Conservation (phyloP, 2,797 vertebrate species). For the Leucoraja ocellata region DNA sequence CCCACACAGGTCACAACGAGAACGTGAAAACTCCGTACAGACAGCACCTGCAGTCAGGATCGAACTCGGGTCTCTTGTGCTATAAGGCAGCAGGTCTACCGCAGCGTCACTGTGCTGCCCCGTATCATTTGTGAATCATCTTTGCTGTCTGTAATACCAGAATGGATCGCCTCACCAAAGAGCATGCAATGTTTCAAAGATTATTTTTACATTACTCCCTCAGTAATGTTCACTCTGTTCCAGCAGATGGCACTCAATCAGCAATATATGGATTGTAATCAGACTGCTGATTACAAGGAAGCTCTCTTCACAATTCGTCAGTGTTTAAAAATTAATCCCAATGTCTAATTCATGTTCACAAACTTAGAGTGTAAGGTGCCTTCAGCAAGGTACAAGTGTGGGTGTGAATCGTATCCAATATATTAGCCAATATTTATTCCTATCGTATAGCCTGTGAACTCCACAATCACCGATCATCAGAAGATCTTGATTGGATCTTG, state of each 20-base stretch:
- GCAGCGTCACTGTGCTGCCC: too few relatives aligned
- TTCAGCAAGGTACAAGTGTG: background rate
- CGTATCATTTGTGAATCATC: background rate
- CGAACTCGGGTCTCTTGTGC: too few relatives aligned
- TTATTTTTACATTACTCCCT: too few relatives aligned
- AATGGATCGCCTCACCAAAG: background rate
- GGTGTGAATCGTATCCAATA: background rate
- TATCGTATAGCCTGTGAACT: background rate
- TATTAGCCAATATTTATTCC: background rate
- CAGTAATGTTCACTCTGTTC: background rate
- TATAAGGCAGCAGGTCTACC: too few relatives aligned
- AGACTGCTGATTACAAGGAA: background rate
- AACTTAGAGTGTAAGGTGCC: background rate
- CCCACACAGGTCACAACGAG: too few relatives aligned
- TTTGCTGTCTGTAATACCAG: too few relatives aligned
- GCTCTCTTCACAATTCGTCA: background rate
- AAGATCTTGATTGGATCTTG: background rate
- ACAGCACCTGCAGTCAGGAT: too few relatives aligned
- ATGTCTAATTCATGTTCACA: background rate
- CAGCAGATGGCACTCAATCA: constrained; percentile 32
- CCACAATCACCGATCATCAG: background rate
- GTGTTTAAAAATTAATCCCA: background rate
- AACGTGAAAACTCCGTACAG: too few relatives aligned
- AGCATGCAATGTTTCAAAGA: background rate
- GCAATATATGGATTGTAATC: background rate